Evolutionary conservation across 2,113 vertebrate species (phyloP), one percentile per base, ranked within the genome.

Genomic region (Phaetusa simplex): DNA sequence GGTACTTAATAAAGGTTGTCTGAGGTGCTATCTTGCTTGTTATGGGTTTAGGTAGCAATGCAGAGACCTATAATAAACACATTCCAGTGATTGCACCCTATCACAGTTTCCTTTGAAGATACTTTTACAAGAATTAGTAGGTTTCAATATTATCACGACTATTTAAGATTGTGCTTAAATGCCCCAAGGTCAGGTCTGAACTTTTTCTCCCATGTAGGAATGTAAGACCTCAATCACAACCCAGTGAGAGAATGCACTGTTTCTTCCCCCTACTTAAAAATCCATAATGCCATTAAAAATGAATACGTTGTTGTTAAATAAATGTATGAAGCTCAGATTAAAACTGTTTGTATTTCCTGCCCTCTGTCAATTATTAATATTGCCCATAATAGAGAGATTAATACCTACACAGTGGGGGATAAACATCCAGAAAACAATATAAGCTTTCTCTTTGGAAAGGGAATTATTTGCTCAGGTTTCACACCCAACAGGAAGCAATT

Each of bases 261-360:
- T 92, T 87, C 82, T 43, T 19, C 4, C 12, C 40, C 27, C 74
- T 70, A 70, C 84, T 91, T 95, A 88, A 95, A 97, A 95, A 97
- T 91, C 94, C 53, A 72, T 84, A 94, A 90, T 77, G 91, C 16
- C 95, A 97, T 91, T 95, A 97, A 95, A 97, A 97, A 92, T 96
- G 43, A 91, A 90, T 94, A 85, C 0, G 0, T 61, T 64, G 49
- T 78, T 82, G 86, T 92, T 97, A 95, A 94, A 95, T 95, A 77
- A 95, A 97, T 95, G 74, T 58, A 94, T 92, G 96, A 96, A 72
- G 72, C 49, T 88, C 65, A 78, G 58, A 82, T 81, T 91, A 94
- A 95, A 93, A 85, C 45, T 74, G 69, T 88, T 88, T 91, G 49
- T 22, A 65, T 83, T 95, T 97, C 83, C 81, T 96, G 62, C 70